These are phyloP conservation scores for Bubo scandiacus DNA, from an alignment of 2,113 vertebrate genomes.

Conservation along the genomic window DNA sequence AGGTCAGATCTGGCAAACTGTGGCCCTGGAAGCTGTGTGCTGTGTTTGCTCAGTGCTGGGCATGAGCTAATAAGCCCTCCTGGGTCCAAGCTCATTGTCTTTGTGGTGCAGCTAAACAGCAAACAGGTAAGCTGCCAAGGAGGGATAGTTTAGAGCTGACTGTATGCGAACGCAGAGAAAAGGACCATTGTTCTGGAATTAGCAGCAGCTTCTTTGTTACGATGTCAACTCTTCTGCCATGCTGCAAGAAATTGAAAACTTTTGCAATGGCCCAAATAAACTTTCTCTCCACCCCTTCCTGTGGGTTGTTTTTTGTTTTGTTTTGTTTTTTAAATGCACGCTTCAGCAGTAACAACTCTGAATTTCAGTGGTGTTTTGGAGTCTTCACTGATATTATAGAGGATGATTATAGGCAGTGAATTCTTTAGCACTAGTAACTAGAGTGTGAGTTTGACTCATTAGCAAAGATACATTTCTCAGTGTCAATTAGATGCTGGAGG, in stretches of 20 bases:
- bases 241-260: not conserved
- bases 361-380: not conserved
- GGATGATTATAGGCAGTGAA: not conserved
- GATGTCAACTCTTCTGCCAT: fast-evolving
- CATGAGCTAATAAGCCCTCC: not conserved
- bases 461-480: not conserved
- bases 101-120: not conserved
- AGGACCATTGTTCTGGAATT: not conserved
- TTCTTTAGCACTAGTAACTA: not conserved
- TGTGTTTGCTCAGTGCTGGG: not conserved
- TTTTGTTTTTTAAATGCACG: not conserved
- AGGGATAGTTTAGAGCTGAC: not conserved
- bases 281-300: not conserved
- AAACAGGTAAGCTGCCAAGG: not conserved
- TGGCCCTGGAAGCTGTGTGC: not conserved
- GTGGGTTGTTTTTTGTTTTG: not conserved
- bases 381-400: not conserved
- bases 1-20: not conserved
- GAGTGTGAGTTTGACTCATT: not conserved
- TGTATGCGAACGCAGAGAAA: not conserved
- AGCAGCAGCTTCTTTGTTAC: not conserved
- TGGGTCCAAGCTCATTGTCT: not conserved
- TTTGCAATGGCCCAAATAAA: not conserved
- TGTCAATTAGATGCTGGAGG: not conserved
- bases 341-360: not conserved